Base-by-base conservation (phyloP, 2,113 vertebrate species). In the Corythaixoides concolor region DNA sequence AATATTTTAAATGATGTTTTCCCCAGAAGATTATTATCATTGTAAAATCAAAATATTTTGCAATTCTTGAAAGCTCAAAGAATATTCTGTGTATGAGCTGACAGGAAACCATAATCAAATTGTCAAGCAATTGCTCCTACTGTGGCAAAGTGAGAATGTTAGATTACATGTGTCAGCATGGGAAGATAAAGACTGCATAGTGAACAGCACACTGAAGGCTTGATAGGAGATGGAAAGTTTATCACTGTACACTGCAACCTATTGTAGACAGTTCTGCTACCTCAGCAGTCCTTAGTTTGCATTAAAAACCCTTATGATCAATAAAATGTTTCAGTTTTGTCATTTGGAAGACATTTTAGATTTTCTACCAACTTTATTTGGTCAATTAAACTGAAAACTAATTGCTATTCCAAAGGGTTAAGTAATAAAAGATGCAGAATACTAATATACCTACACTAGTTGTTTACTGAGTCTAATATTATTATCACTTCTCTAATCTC, bases 41-140 rank as follows among this genome's bases (percentile, higher is more conserved):
- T 97, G 92, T 91, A 93, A 97, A 97, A 98, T 98, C 96, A 98
- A 98, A 98, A 98, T 98, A 97, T 98, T 98, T 98, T 93, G 94
- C 83, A 85, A 50, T 96, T 95, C 95, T 91, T 95, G 96, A 98
- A 97, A 97, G 96, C 97, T 98, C 92, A 78, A 91, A 97, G 97
- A 96, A 85, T 97, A 95, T 93, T 97, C 96, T 52, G 75, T 93
- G 91, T 95, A 52, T 95, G 97, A 98, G 88, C 97, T 97, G 97
- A 98, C 98, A 97, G 96, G 95, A 96, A 96, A 96, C 97, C 95
- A 88, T 98, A 98, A 98, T 98, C 98, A 98, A 98, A 98, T 97
- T 98, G 97, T 98, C 98, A 98, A 97, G 97, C 95, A 89, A 93
- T 97, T 97, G 97, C 96, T 97, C 96, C 77, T 87, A 76, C 95